These are phyloP conservation scores for Odontamblyopus rebecca DNA, from an alignment of 2,797 vertebrate genomes.

Conservation along the genomic window DNA sequence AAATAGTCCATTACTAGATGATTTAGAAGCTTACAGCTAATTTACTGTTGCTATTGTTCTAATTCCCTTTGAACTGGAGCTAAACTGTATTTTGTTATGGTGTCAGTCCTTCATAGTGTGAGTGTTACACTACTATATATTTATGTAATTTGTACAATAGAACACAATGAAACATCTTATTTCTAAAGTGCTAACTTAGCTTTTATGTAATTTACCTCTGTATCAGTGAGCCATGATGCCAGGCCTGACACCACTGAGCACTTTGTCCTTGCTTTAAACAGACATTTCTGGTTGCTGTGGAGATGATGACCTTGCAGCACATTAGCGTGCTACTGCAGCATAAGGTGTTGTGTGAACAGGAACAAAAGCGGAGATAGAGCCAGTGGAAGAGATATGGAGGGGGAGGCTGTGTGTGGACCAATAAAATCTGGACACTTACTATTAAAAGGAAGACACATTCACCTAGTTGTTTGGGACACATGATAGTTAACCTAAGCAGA, in stretches of 20 bases:
- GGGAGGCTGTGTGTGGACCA: constrained; percentile 37
- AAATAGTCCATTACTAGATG: background rate
- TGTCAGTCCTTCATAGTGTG: no score
- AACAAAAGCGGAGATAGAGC: constrained; percentile 29
- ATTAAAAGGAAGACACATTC: constrained; percentile 58
- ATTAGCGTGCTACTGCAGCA: constrained; percentile 61
- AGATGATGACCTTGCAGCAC: constrained; percentile 68
- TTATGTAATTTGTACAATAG: background rate
- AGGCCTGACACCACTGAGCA: constrained; percentile 46
- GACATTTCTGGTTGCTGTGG: constrained; percentile 50
- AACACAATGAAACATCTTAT: background rate
- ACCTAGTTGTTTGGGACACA: constrained; percentile 61
- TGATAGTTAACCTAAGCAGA: constrained; percentile 47
- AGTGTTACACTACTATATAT: background rate
- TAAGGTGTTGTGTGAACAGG: constrained; percentile 57
- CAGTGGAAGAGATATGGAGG: constrained; percentile 27
- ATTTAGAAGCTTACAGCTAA: background rate
- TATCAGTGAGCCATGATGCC: constrained; percentile 7
- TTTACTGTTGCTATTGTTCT: background rate
- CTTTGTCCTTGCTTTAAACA: constrained; percentile 51
- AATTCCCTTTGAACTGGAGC: background rate
- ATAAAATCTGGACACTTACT: constrained; percentile 61
- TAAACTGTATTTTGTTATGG: background rate
- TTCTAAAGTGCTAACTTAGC: background rate
- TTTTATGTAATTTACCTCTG: constrained; percentile 13